Percentiles rank a stretch among this genome's conserved stretches.
phyloP scores from a whole-genome alignment of 2,113 vertebrate species.

The Dicentrarchus labrax region DNA sequence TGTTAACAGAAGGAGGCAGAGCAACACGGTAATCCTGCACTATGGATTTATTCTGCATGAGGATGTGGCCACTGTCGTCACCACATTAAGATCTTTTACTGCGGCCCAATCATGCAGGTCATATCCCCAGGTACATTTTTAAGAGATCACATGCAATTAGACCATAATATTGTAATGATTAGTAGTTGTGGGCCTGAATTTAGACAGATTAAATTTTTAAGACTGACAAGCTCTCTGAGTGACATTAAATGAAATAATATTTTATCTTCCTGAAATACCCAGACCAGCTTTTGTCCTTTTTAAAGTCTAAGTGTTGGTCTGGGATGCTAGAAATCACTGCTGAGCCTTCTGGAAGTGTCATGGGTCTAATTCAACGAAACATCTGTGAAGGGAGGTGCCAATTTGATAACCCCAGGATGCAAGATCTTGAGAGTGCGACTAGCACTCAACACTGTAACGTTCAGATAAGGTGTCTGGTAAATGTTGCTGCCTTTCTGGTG shows the following conservation, averaged over 20 bases:
- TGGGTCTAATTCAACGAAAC: slow-evolving; percentile 61
- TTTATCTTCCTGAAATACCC: slow-evolving; percentile 55
- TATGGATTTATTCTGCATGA: neutral
- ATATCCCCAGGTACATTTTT: slow-evolving; percentile 20
- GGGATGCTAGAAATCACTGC: slow-evolving; percentile 43
- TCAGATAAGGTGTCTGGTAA: slow-evolving; percentile 65
- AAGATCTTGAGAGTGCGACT: slow-evolving; percentile 39
- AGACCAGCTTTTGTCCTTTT: slow-evolving; percentile 52
- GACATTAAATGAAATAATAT: slow-evolving; percentile 40
- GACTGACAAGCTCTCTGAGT: slow-evolving; percentile 23
- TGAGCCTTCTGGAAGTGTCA: slow-evolving; percentile 47
- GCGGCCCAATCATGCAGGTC: neutral
- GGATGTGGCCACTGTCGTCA: neutral
- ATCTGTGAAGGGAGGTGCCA: slow-evolving; percentile 61
- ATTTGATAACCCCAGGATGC: slow-evolving; percentile 55
- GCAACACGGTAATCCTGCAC: neutral
- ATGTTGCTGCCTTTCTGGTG: slow-evolving; percentile 41
- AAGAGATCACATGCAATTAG: slow-evolving; percentile 10
- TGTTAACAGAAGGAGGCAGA: slow-evolving; percentile 1
- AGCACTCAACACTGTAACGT: slow-evolving; percentile 51
- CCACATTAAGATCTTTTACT: neutral
- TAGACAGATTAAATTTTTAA: slow-evolving; percentile 23
- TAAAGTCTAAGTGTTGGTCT: slow-evolving; percentile 29
- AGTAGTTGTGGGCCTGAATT: slow-evolving; percentile 13
- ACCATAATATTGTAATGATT: slow-evolving; percentile 36